Evolutionary conservation across 23 tunicate species (phyloP), one percentile per base, ranked within the genome.

Genomic region (Phallusia fumigata): DNA sequence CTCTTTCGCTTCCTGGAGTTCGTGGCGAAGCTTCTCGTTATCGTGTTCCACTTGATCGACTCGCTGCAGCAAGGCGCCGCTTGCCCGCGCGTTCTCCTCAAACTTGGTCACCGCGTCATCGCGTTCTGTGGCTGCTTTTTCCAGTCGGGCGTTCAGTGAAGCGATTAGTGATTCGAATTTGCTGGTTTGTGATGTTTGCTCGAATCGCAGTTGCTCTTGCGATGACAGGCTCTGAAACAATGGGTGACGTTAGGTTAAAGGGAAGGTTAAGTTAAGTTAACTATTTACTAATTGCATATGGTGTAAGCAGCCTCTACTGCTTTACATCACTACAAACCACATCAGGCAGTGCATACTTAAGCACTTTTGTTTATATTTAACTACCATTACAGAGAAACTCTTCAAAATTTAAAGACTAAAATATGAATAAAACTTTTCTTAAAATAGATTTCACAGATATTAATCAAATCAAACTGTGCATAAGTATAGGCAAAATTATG

Each of bases 51-150:
- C 79, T 47, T 83, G 77, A 52, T 88, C 65, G 45, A 88, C 84
- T 33, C 82, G 77, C 32, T 78, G 82, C 75, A 88, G 84, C 16
- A 88, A 79, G 2, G 87, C 87, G 1, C 84, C 92, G 32, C 92
- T 88, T 19, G 92, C 92, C 28, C 92, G 83, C 24, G 82, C 92
- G 47, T 76, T 88, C 65, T 88, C 92, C 40, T 88, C 92, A 65
- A 88, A 88, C 36, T 88, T 88, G 30, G 87, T 83, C 35, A 83
- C 84, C 35, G 89, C 86, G 53, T 85, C 84, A 2, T 93, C 93
- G 18, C 78, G 64, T 76, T 93, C 97, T 83, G 79, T 85, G 52
- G 83, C 45, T 32, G 77, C 47, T 50, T 58, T 81, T 33, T 84
- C 87, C 35, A 77, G 35, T 32, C 36, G 45, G 26, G 80, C n/a